Evolutionary conservation across 1,140 invertebrate species (phyloP), one percentile per base, ranked within the genome.

Genomic region (Hyposmocoma kahamanoa): DNA sequence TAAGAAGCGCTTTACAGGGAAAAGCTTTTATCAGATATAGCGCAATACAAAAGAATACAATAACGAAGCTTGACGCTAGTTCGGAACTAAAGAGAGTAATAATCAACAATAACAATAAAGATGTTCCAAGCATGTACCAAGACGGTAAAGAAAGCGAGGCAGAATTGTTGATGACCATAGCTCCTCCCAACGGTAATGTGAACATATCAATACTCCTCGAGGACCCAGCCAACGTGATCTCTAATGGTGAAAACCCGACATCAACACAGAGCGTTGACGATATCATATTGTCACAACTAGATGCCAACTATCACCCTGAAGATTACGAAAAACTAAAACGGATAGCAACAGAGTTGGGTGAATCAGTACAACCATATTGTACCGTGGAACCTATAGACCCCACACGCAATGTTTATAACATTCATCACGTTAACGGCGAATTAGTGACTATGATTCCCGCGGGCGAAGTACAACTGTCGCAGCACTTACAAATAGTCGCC

Each of bases 1-100:
- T 96, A 50, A 84, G 94, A 55, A 95, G 91, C 71, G 94, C 94
- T 8, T 87, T 96, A 18, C 94, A 95, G 71, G 94, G 94, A 71
- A 91, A 88, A 87, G 87, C 72, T 44, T 90, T 85, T 59, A 79
- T 89, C 50, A 86, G 84, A 72, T 92, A 91, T 83, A 90, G 80
- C 77, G 86, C 70, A 65, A 74, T 62, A 61, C 87, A 63, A 59
- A 86, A 86, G 56, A 72, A 72, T 58, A 57, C 75, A 48, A 47
- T 71, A 20, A 57, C 67, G 10, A 84, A 86, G 64, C 45, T 79
- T 34, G 74, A 82, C 20, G 63, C 62, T 13, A 76, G 67, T 53
- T 60, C 66, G 19, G 83, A 84, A 62, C 53, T 80, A 28, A 83
- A 86, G 67, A 68, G 70, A 46, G 73, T 79, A 41, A 78, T 82